A percentile compares a stretch with the other conserved stretches of the same genome.
phyloP scores from a whole-genome alignment of 1,140 invertebrate species.

The Heliconius himera region DNA sequence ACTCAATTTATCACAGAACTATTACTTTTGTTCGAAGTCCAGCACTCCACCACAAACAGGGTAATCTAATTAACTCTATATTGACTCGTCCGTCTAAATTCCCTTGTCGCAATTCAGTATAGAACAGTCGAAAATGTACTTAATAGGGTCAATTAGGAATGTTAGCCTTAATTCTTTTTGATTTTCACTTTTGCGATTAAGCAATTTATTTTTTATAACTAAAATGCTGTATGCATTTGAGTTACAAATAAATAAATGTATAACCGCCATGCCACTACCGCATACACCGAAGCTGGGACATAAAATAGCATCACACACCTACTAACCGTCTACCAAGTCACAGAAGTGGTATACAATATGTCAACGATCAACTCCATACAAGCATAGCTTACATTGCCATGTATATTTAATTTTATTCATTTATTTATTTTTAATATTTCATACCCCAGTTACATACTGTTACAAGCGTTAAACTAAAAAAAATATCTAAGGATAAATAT shows the following conservation, averaged over 20 bases:
- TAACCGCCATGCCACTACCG: too few species aligned
- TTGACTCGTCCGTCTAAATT: constrained; percentile 27
- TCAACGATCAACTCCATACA: too few species aligned
- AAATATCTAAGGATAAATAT: neutral
- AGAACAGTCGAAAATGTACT: constrained; percentile 11
- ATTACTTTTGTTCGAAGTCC: constrained; percentile 24
- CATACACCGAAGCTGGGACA: too few species aligned
- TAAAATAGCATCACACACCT: too few species aligned
- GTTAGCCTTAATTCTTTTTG: neutral
- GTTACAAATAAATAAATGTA: neutral
- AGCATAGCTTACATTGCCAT: too few species aligned
- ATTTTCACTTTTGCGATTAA: neutral
- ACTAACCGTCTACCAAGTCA: too few species aligned
- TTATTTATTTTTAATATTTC: too few species aligned
- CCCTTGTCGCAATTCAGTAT: constrained; percentile 22
- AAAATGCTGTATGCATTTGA: neutral
- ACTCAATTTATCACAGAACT: constrained; percentile 21
- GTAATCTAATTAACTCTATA: constrained; percentile 32
- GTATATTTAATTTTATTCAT: too few species aligned
- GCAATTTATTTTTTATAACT: neutral
- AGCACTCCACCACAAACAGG: constrained; percentile 19
- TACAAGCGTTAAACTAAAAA: too few species aligned
- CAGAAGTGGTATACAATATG: too few species aligned
- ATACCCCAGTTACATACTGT: too few species aligned
- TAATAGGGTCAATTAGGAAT: constrained; percentile 7